phyloP scores from a whole-genome alignment of 2,888 invertebrate species.

The Epiblema foenella region DNA sequence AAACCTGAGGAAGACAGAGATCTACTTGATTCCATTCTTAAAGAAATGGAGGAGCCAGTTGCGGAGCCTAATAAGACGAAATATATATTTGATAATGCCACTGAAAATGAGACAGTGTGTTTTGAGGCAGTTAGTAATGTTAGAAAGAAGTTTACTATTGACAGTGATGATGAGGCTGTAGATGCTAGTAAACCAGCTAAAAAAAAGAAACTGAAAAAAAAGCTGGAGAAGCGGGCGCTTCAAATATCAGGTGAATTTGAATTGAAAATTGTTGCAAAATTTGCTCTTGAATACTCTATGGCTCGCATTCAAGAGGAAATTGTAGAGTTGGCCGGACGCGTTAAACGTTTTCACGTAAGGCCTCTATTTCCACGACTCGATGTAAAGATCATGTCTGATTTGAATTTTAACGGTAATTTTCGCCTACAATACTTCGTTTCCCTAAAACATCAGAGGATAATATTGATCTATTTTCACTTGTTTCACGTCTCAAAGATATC shows the following conservation, averaged over 20 bases:
- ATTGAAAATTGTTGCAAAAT: neutral
- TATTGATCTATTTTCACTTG: too few relatives aligned
- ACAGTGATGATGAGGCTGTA: constrained; percentile 67
- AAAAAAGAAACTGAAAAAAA: constrained; percentile 72
- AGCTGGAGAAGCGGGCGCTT: constrained; percentile 66
- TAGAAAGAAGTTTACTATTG: constrained; percentile 74
- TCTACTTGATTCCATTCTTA: constrained; percentile 68
- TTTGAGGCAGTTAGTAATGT: constrained; percentile 50
- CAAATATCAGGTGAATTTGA: constrained; percentile 72
- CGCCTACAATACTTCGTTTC: too few relatives aligned
- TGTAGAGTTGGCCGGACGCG: too few relatives aligned
- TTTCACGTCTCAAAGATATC: too few relatives aligned
- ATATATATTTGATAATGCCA: constrained; percentile 59
- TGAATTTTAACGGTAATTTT: too few relatives aligned
- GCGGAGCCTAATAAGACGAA: constrained; percentile 64
- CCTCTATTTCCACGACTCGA: too few relatives aligned
- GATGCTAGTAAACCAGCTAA: constrained; percentile 56
- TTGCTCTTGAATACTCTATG: too few relatives aligned
- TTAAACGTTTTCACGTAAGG: too few relatives aligned
- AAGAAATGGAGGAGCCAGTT: constrained; percentile 71
- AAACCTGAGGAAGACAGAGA: constrained; percentile 48
- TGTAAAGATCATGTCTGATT: too few relatives aligned
- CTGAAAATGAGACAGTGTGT: constrained; percentile 46
- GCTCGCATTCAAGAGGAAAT: too few relatives aligned
- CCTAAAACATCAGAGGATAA: too few relatives aligned